These are phyloP conservation scores for Phytoseiulus persimilis DNA, from an alignment of 2,888 invertebrate species.

Conservation along the genomic window DNA sequence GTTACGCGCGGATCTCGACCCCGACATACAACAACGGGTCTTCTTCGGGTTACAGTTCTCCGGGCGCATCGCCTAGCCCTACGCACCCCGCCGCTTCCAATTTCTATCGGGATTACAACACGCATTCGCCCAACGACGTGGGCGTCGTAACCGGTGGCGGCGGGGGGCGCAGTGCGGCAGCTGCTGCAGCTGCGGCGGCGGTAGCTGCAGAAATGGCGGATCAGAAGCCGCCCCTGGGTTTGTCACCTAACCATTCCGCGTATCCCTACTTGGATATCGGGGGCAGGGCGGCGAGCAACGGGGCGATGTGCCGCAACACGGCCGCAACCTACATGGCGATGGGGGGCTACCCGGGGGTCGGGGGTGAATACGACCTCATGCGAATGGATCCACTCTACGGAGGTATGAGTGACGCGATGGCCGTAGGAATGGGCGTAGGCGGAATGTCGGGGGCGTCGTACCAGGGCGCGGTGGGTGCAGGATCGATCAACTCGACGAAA, in stretches of 20 bases:
- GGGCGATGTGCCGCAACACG: not conserved
- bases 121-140: slow-evolving; percentile 18
- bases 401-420: slow-evolving; percentile 31
- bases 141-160: slow-evolving; percentile 20
- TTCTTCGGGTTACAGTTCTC: slow-evolving; percentile 42
- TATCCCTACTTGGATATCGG: slow-evolving; percentile 26
- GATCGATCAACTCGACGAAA: slow-evolving; percentile 40
- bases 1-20: slow-evolving; percentile 51
- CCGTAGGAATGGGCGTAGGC: slow-evolving; percentile 6
- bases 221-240: slow-evolving; percentile 28
- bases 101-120: slow-evolving; percentile 36
- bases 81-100: slow-evolving; percentile 42
- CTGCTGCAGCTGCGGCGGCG: not conserved
- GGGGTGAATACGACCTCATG: slow-evolving; percentile 36
- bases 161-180: not conserved
- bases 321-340: slow-evolving; percentile 13
- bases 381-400: slow-evolving; percentile 36
- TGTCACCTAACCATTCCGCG: slow-evolving; percentile 33
- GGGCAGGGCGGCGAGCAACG: not conserved
- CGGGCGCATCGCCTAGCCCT: slow-evolving; percentile 42
- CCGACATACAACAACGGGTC: slow-evolving; percentile 48
- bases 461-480: slow-evolving; percentile 40
- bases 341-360: slow-evolving; percentile 31
- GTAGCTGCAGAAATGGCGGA: slow-evolving; percentile 26
- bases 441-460: slow-evolving; percentile 37